Conservation (phyloP, 2,797 vertebrate genomes). For the Dallia pectoralis region DNA sequence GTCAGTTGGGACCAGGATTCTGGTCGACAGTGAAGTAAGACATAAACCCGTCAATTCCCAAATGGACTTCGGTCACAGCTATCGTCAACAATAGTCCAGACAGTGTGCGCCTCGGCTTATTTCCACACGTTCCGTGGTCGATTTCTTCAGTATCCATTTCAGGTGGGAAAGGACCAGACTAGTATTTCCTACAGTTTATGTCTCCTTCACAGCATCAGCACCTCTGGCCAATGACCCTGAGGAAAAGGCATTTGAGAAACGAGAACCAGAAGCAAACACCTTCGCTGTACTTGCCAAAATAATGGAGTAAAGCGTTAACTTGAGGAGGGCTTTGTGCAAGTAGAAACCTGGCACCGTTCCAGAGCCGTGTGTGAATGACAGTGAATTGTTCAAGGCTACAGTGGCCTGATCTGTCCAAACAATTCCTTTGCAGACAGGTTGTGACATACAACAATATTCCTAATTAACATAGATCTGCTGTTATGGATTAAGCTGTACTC, state of each 20-base stretch:
- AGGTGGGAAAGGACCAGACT: background rate
- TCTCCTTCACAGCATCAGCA: background rate
- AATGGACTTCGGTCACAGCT: background rate
- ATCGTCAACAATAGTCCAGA: background rate
- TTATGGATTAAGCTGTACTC: constrained; percentile 11
- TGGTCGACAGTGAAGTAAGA: background rate
- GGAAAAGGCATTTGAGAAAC: background rate
- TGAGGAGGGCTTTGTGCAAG: background rate
- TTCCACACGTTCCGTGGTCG: background rate
- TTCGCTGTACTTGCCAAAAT: background rate
- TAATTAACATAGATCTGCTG: constrained; percentile 41
- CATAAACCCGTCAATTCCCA: background rate
- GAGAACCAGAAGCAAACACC: background rate
- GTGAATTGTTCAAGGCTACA: constrained; percentile 19
- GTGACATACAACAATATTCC: constrained; percentile 41
- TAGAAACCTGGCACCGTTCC: constrained; percentile 14
- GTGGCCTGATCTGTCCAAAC: constrained; percentile 33
- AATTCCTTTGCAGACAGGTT: constrained; percentile 26
- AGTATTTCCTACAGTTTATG: background rate
- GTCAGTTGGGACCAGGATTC: background rate
- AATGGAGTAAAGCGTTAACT: background rate
- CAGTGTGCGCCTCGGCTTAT: background rate
- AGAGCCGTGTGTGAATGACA: constrained; percentile 21
- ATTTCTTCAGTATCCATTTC: background rate
- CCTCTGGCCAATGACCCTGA: background rate